Evolutionary conservation across 2,797 vertebrate species (phyloP).

Genomic region (Semotilus atromaculatus): DNA sequence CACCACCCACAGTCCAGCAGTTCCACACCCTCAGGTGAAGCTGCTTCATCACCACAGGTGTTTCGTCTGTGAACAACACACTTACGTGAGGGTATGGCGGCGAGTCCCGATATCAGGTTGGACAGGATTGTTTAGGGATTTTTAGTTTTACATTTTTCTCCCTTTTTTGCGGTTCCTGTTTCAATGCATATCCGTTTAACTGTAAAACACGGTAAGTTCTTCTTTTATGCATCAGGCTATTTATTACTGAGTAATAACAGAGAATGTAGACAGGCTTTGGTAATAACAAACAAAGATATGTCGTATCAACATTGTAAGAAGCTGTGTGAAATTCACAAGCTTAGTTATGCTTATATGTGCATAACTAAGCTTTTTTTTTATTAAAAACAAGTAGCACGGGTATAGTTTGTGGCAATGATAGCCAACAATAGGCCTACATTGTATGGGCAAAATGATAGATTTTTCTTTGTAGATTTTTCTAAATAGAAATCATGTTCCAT

Average conservation of each 20-base stretch:
- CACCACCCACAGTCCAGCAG: neutral
- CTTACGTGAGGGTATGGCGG: neutral
- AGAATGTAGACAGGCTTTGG: no score
- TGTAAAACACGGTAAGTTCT: conserved; percentile 18
- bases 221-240: neutral
- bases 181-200: neutral
- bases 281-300: neutral
- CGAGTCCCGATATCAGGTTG: conserved; percentile 68
- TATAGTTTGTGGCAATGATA: no score
- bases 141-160: neutral
- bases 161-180: neutral
- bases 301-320: neutral
- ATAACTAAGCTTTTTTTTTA: no score
- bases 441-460: no score
- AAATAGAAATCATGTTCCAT: no score
- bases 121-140: conserved; percentile 64
- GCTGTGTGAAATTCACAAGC: no score
- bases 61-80: neutral
- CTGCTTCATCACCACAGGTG: conserved; percentile 14
- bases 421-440: no score
- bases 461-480: no score
- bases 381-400: no score
- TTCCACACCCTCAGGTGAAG: neutral
- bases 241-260: neutral
- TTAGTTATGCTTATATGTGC: neutral